These are phyloP conservation scores for Octopus sinensis DNA, from an alignment of 1,140 invertebrate species.

Conservation along the genomic window DNA sequence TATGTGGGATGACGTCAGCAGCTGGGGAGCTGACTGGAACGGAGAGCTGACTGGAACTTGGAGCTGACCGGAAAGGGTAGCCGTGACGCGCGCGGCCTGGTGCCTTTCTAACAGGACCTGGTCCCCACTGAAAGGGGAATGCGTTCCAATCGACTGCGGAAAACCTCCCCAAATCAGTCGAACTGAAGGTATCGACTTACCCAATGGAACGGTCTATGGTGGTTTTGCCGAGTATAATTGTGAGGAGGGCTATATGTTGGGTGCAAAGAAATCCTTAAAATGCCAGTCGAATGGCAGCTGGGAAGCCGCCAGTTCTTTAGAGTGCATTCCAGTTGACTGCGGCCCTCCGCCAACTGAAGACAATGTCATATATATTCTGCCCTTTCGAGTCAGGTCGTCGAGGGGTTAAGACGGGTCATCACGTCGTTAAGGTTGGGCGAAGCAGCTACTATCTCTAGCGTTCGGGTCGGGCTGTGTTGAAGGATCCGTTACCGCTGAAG, in stretches of 20 bases:
- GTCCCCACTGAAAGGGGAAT: constrained; percentile 55
- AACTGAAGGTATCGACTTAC: constrained; percentile 66
- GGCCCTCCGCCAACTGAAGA: constrained; percentile 6
- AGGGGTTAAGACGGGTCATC: too few species aligned
- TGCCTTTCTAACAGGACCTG: constrained; percentile 34
- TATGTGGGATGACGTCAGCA: too few species aligned
- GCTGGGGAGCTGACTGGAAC: too few species aligned
- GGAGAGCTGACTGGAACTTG: too few species aligned
- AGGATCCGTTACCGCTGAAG: too few species aligned
- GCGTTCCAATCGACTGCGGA: constrained; percentile 76
- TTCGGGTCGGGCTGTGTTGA: too few species aligned
- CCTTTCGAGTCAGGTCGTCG: too few species aligned
- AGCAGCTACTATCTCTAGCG: too few species aligned
- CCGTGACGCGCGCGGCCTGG: constrained; percentile 19
- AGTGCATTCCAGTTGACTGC: constrained; percentile 20
- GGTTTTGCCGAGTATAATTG: constrained; percentile 36
- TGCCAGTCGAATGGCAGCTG: constrained; percentile 37
- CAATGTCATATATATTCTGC: neutral
- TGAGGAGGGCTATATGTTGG: constrained; percentile 34
- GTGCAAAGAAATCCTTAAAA: constrained; percentile 16
- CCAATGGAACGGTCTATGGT: constrained; percentile 68
- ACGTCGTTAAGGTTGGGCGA: too few species aligned
- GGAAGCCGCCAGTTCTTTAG: constrained; percentile 18
- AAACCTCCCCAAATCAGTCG: constrained; percentile 74
- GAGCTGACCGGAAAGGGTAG: too few species aligned